Evolutionary conservation across 2,888 invertebrate species (phyloP).

Genomic region (Mesorhabditis spiculigera): DNA sequence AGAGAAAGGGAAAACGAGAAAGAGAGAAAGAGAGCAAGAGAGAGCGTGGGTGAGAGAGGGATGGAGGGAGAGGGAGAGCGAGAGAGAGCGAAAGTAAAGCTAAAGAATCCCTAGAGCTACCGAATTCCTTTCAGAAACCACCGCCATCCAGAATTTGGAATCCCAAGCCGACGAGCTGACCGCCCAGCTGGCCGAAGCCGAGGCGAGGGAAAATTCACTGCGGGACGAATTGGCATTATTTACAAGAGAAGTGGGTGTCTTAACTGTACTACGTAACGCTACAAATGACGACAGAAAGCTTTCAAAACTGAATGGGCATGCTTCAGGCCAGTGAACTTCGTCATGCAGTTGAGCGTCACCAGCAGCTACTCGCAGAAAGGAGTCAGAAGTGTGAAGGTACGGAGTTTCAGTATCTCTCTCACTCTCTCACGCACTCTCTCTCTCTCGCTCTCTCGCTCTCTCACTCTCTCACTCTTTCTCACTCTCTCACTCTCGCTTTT

Average conservation of each 20-base stretch:
- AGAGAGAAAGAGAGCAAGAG: no score
- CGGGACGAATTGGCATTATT: constrained; percentile 25
- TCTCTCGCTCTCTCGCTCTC: no score
- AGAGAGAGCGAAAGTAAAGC: constrained; percentile 9
- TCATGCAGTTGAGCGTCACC: constrained; percentile 24
- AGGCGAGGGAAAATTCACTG: constrained; percentile 17
- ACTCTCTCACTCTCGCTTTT: no score
- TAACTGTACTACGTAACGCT: constrained; percentile 24
- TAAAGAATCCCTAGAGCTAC: constrained; percentile 11
- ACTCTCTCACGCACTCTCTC: no score
- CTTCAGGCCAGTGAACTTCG: constrained; percentile 1
- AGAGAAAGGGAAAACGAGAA: no score
- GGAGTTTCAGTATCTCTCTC: no score
- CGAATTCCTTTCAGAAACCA: constrained; percentile 13
- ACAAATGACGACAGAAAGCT: no score
- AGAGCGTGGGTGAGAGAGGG: no score
- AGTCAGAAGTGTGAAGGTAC: constrained; percentile 26
- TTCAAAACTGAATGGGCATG: no score
- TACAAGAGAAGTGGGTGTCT: constrained; percentile 18
- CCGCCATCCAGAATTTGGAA: constrained; percentile 14
- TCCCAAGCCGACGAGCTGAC: constrained; percentile 24
- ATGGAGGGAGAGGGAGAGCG: no score
- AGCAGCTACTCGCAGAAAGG: constrained; percentile 27
- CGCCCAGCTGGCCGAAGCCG: constrained; percentile 15
- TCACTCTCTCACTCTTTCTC: no score